phyloP scores from a whole-genome alignment of 2,888 invertebrate species.

The Orthosia gracilis region DNA sequence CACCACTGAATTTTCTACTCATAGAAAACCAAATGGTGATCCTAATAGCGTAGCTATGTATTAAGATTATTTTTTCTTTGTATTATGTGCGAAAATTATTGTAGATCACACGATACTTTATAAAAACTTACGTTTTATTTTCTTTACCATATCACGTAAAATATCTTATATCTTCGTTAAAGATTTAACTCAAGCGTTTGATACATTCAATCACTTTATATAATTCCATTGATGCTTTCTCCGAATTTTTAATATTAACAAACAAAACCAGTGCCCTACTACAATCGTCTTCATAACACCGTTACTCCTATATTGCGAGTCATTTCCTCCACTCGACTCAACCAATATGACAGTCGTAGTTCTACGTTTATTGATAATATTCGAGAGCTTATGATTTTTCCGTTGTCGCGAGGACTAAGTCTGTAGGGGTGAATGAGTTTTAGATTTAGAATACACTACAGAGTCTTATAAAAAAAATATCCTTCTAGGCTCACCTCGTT shows the following conservation, averaged over 20 bases:
- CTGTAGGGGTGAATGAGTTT: not conserved
- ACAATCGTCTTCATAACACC: not conserved
- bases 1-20: too few species aligned
- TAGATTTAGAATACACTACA: too few species aligned
- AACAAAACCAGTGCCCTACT: conserved; percentile 13
- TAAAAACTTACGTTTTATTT: conserved; percentile 16
- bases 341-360: not conserved
- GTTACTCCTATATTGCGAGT: not conserved
- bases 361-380: not conserved
- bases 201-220: not conserved
- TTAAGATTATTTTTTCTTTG: not conserved
- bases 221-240: not conserved
- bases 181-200: conserved; percentile 34
- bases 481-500: conserved; percentile 91
- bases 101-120: not conserved
- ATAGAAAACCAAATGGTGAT: rapidly evolving
- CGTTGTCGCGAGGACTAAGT: too few species aligned
- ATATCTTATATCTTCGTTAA: not conserved
- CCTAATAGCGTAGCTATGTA: not conserved
- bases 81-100: not conserved
- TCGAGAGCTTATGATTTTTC: not conserved
- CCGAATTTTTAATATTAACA: not conserved
- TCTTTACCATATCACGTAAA: not conserved
- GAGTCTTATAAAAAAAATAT: not conserved
- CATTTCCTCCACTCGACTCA: not conserved